phyloP scores from a whole-genome alignment of 2,797 vertebrate genomes.

The Amniataba percoides region DNA sequence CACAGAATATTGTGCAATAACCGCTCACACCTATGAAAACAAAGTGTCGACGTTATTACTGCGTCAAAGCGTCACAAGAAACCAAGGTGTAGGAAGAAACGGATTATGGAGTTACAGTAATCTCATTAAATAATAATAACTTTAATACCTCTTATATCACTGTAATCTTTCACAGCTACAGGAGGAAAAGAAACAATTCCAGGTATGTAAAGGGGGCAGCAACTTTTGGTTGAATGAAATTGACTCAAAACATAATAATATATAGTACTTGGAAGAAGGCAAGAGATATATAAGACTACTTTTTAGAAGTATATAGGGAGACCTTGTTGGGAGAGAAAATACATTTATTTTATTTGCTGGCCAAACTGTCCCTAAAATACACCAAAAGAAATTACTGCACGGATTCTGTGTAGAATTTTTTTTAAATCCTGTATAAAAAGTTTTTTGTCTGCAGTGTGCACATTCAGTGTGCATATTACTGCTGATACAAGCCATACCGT shows the following conservation, averaged over 20 bases:
- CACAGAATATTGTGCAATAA: slow-evolving; percentile 47
- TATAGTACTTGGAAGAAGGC: background rate
- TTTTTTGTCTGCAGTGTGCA: background rate
- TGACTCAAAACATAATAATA: background rate
- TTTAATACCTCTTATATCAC: slow-evolving; percentile 15
- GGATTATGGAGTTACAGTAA: slow-evolving; percentile 60
- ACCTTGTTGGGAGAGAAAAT: background rate
- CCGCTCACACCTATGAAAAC: slow-evolving; percentile 78
- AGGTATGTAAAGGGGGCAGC: background rate
- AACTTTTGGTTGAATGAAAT: background rate
- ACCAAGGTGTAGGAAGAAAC: slow-evolving; percentile 50
- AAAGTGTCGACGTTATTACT: slow-evolving; percentile 47
- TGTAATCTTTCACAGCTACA: slow-evolving; percentile 19
- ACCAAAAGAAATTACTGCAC: background rate
- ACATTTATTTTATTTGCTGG: background rate
- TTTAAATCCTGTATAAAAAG: no score
- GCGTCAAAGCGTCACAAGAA: slow-evolving; percentile 65
- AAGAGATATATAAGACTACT: background rate
- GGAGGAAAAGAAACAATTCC: background rate
- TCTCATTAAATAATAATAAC: slow-evolving; percentile 47
- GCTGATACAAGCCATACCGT: slow-evolving; percentile 8
- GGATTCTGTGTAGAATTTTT: background rate
- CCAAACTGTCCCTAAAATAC: background rate
- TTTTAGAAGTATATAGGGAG: background rate
- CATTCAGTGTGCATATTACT: background rate